Percentiles rank a stretch among this genome's conserved stretches.
Conservation (phyloP, 1,140 invertebrate species). For the Apis mellifera region Amel_HAv3.1 CM009937.2:2971501-2972000, state of each 20-base stretch:
- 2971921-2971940: too few species aligned
- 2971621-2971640: neutral
- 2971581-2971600: conserved; percentile 22
- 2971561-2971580: too few species aligned
- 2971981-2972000: neutral
- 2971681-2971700: neutral
- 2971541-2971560: too few species aligned
- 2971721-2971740: neutral
- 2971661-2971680: conserved; percentile 1
- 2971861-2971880: too few species aligned
- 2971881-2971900: too few species aligned
- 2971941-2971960: conserved; percentile 16
- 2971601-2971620: conserved; percentile 29
- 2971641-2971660: neutral
- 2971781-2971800: conserved; percentile 40
- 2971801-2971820: neutral
- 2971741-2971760: conserved; percentile 22
- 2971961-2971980: neutral
- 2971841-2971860: conserved; percentile 30
- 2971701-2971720: neutral
- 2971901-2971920: too few species aligned
- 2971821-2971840: conserved; percentile 55
- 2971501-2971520: too few species aligned
- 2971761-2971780: conserved; percentile 49
- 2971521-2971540: too few species aligned